Conservation (phyloP, 2,797 vertebrate species). For the Onychomys torridus region DNA sequence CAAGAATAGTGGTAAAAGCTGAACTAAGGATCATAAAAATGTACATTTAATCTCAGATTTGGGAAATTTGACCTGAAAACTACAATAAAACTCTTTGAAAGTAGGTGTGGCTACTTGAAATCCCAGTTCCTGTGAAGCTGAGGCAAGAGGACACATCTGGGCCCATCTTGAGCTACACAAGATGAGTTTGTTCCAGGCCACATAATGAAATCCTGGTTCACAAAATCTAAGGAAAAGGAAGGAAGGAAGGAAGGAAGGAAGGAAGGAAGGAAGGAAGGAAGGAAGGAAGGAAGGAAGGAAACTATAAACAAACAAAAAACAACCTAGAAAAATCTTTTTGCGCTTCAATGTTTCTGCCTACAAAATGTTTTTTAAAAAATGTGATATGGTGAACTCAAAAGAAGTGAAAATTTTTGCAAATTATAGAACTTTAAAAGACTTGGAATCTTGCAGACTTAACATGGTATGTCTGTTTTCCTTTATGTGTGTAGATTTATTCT, state of each 20-base stretch:
- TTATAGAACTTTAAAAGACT: neutral
- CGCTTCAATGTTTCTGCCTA: neutral
- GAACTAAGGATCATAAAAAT: neutral
- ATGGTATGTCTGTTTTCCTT: neutral
- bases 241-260: too few species aligned
- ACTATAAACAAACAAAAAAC: neutral
- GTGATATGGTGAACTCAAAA: neutral
- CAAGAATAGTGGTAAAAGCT: neutral
- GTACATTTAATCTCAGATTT: neutral
- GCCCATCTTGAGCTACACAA: neutral
- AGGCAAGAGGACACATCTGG: neutral
- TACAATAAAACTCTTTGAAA: neutral
- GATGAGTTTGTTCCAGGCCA: neutral
- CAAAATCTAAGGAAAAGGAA: neutral
- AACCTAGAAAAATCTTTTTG: neutral
- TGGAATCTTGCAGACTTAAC: neutral
- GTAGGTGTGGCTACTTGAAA: neutral
- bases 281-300: too few species aligned
- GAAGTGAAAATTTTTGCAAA: neutral
- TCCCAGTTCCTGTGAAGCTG: neutral
- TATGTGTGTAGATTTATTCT: neutral
- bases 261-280: neutral
- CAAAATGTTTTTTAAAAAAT: constrained; percentile 15
- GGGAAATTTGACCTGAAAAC: neutral
- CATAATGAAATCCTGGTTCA: neutral